Evolutionary conservation across 2,113 vertebrate species (phyloP).

Genomic region (Emydocephalus ijimae): DNA sequence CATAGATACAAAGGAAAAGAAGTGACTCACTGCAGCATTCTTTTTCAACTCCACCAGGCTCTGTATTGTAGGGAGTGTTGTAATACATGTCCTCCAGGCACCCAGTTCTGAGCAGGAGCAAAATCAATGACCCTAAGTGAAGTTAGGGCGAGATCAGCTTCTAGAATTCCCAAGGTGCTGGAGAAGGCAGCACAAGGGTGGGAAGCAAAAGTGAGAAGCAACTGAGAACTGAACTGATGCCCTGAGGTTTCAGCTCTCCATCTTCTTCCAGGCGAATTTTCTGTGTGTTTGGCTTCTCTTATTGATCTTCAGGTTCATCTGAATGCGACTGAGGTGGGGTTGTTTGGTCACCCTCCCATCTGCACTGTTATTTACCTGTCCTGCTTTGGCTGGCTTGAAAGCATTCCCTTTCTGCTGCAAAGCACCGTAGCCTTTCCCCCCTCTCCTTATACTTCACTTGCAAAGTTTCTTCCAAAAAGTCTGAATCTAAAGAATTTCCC

Average conservation of each 20-base stretch:
- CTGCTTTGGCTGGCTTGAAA: background rate
- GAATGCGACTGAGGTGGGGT: conserved; percentile 15
- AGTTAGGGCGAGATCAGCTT: background rate
- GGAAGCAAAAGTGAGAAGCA: background rate
- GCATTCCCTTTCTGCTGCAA: background rate
- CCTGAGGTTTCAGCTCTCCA: background rate
- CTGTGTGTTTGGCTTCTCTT: background rate
- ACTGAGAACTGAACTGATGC: background rate
- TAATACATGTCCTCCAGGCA: background rate
- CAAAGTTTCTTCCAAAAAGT: background rate
- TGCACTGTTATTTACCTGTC: background rate
- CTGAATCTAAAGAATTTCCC: background rate
- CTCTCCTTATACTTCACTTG: conserved; percentile 22
- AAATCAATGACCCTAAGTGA: background rate
- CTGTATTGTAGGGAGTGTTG: background rate
- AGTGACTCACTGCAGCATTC: background rate
- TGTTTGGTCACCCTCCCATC: background rate
- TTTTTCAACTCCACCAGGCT: background rate
- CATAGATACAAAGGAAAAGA: background rate
- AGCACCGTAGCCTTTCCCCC: background rate
- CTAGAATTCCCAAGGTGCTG: background rate
- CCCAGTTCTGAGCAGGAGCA: background rate
- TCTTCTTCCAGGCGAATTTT: background rate
- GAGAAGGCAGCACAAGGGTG: background rate
- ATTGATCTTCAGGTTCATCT: background rate